Conservation (phyloP, 2,113 vertebrate species). For the Oncorhynchus nerka region DNA sequence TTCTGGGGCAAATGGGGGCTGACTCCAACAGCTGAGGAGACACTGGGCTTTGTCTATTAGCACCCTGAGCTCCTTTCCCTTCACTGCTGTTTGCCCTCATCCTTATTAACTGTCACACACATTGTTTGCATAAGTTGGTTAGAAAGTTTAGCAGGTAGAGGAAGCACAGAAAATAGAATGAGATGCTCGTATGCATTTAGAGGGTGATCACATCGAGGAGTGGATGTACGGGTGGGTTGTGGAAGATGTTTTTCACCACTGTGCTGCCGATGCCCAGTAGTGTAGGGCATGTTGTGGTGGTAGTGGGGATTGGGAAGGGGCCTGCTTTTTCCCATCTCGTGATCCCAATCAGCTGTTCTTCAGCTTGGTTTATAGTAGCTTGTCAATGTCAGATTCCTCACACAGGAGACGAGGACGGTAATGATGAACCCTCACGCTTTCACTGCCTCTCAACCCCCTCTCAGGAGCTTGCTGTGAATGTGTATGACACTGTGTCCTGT, state of each 20-base stretch:
- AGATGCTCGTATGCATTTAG: background rate
- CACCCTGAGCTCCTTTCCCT: background rate
- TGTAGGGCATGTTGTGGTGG: background rate
- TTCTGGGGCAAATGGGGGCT: background rate
- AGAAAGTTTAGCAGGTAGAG: too few species aligned
- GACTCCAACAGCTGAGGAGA: slow-evolving; percentile 2
- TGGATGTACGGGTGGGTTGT: background rate
- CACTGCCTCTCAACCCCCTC: background rate
- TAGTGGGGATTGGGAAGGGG: background rate
- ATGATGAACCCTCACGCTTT: background rate
- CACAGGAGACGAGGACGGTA: background rate
- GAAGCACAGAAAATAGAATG: background rate
- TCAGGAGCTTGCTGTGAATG: background rate
- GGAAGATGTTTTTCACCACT: background rate
- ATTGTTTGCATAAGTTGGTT: too few species aligned
- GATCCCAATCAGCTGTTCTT: slow-evolving; percentile 62
- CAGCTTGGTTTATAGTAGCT: slow-evolving; percentile 51
- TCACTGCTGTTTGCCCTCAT: background rate
- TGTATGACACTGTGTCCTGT: background rate
- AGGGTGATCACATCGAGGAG: background rate
- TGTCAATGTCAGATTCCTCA: slow-evolving; percentile 37
- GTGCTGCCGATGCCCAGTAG: background rate
- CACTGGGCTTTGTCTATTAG: background rate
- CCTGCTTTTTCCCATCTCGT: slow-evolving; percentile 26
- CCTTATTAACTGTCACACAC: background rate